A percentile compares a stretch with the other conserved stretches of the same genome.
Conservation (phyloP, 2,113 vertebrate genomes). For the Laterallus jamaicensis region DNA sequence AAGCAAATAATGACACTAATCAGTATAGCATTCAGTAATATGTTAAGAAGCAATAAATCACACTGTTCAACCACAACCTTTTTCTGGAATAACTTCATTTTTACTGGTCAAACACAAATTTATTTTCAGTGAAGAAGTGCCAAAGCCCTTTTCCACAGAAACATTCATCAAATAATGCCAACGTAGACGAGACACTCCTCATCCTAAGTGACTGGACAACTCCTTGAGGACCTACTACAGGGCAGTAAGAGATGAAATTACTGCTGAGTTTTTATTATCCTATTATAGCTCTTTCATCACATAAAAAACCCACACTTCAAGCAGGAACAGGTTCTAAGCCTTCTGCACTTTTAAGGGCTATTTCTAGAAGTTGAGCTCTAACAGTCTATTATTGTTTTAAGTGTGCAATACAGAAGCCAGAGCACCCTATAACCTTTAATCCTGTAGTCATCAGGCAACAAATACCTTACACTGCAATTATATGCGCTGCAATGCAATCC, state of each 20-base stretch:
- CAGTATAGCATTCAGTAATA: not conserved
- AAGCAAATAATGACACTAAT: not conserved
- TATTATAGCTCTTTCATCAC: slow-evolving; percentile 29
- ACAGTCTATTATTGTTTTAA: slow-evolving; percentile 13
- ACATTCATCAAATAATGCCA: not conserved
- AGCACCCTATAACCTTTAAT: slow-evolving; percentile 11
- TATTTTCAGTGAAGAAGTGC: not conserved
- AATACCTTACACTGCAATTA: not conserved
- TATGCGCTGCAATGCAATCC: not conserved
- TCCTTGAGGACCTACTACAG: not conserved
- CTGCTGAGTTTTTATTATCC: slow-evolving; percentile 40
- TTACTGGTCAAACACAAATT: not conserved
- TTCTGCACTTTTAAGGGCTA: slow-evolving; percentile 10
- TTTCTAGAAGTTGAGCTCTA: slow-evolving; percentile 9
- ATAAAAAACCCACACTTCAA: slow-evolving; percentile 32
- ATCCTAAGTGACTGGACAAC: not conserved
- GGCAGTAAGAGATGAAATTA: slow-evolving; percentile 12
- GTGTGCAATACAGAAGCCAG: not conserved
- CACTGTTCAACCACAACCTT: not conserved
- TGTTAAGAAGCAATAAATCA: not conserved
- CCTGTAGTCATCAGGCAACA: not conserved
- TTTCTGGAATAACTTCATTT: not conserved
- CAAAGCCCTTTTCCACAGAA: not conserved
- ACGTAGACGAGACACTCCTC: not conserved
- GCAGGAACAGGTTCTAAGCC: slow-evolving; percentile 9